A percentile compares a stretch with the other conserved stretches of the same genome.
Conservation (phyloP, 2,797 vertebrate species). For the Rhinoraja longicauda region DNA sequence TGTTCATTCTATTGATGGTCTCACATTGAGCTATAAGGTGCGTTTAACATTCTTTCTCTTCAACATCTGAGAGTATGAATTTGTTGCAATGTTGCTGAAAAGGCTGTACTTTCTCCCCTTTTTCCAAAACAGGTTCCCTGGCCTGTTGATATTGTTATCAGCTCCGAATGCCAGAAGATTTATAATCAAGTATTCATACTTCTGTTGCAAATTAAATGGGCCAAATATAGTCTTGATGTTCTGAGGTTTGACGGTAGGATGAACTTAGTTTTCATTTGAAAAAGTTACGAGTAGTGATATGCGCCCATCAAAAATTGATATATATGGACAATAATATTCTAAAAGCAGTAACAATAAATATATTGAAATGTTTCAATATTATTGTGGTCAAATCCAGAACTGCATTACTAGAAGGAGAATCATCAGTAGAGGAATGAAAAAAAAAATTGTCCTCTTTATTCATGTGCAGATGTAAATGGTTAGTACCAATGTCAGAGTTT, state of each 20-base stretch:
- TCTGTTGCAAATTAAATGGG: constrained; percentile 95
- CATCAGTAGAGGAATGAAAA: background rate
- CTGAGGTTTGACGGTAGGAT: constrained; percentile 83
- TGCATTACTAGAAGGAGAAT: background rate
- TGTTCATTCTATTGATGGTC: constrained; percentile 86
- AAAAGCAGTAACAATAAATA: too few relatives aligned
- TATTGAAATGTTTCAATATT: too few relatives aligned
- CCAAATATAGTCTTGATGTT: constrained; percentile 93
- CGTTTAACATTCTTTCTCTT: background rate
- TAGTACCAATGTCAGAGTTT: background rate
- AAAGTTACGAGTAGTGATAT: background rate
- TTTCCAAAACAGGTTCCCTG: constrained; percentile 77
- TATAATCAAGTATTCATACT: constrained; percentile 97
- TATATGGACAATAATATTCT: too few relatives aligned
- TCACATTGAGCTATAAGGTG: constrained; percentile 92
- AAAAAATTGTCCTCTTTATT: background rate
- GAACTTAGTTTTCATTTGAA: constrained; percentile 28
- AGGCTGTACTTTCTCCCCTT: background rate
- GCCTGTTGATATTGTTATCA: constrained; percentile 98
- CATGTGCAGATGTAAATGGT: background rate
- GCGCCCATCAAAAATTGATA: too few relatives aligned
- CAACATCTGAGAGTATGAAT: constrained; percentile 10
- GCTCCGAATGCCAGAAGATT: constrained; percentile 95
- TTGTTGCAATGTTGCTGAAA: background rate
- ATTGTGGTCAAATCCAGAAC: background rate